Evolutionary conservation across 2,113 vertebrate genomes (phyloP), one percentile per base, ranked within the genome.

Genomic region (Sinocyclocheilus rhinocerous): DNA sequence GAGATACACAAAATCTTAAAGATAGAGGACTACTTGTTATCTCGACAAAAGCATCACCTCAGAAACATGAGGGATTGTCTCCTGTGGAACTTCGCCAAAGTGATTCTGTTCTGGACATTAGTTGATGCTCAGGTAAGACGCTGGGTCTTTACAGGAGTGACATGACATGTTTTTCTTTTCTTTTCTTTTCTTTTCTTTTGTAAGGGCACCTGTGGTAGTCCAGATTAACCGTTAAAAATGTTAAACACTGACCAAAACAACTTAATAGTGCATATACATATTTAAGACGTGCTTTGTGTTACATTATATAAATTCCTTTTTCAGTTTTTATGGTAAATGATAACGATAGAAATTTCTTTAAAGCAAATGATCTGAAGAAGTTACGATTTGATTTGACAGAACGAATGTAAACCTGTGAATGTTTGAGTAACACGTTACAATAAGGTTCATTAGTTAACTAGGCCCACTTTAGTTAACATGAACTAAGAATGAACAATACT

Each of bases 121-220:
- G 87, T 81, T 7, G 85, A 91, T 3, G 87, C 88, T 39, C 91
- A 92, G 89, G 91, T 92, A 86, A 91, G 87, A 57, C 26, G 1
- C 4, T 16, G 9, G n/a, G 16, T 69, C 24, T 65, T 1, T 22
- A 67, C 22, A 57, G 59, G 59, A 1, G 6, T 63, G 24, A 6
- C 63, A 57, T 57, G 18, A 7, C 18, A 50, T 4, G 3, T 0
- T 29, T 48, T 48, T 2, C 4, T 36, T 36, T 42, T 42, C 42
- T 42, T 42, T 42, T 42, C n/a, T 0, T 48, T 48, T 2, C 4
- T 36, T 36, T 42, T 42, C 42, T 42, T 42, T 42, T 42, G 39
- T 42, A 42, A 42, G 39, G 39, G 39, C 7, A 42, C 39, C n/a
- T n/a, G n/a, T n/a, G n/a, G n/a, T 6, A 42, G 39, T 42, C 39